Conservation (phyloP, 2,113 vertebrate species). For the Neodontobutis hainanensis region DNA sequence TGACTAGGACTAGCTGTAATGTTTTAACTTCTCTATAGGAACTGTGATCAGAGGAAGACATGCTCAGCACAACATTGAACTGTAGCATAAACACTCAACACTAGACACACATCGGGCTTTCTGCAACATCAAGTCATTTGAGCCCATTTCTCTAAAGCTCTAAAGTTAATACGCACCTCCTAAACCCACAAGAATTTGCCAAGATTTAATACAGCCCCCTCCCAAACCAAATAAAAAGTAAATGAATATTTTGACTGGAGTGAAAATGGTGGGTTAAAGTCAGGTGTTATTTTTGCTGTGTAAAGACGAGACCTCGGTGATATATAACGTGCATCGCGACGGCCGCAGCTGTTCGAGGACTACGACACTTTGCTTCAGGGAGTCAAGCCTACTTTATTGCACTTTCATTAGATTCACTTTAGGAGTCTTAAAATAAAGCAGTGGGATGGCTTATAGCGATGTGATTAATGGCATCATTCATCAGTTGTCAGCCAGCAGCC, state of each 20-base stretch:
- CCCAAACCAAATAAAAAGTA: conserved; percentile 9
- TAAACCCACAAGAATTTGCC: not conserved
- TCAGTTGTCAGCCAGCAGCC: conserved; percentile 48
- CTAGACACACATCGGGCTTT: conserved; percentile 17
- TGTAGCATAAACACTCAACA: conserved; percentile 6
- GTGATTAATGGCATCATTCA: conserved; percentile 53
- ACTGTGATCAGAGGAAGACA: conserved; percentile 54
- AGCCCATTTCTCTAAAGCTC: not conserved
- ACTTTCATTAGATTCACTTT: conserved; percentile 60
- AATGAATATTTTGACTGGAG: conserved; percentile 1
- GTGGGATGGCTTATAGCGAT: conserved; percentile 32
- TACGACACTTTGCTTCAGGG: conserved; percentile 11
- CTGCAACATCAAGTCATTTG: conserved; percentile 23
- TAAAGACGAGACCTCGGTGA: not conserved
- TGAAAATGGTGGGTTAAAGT: conserved; percentile 10
- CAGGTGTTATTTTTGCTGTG: not conserved
- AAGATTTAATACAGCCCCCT: not conserved
- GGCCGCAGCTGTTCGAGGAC: conserved; percentile 36
- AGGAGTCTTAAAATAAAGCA: conserved; percentile 68
- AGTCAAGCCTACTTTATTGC: conserved; percentile 40
- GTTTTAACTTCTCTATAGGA: conserved; percentile 25
- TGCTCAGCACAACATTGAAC: conserved; percentile 54
- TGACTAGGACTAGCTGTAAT: not conserved
- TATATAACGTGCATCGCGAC: not conserved
- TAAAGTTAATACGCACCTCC: not conserved